Evolutionary conservation across 1,140 invertebrate species (phyloP).

Genomic region (Luehdorfia chinensis): DNA sequence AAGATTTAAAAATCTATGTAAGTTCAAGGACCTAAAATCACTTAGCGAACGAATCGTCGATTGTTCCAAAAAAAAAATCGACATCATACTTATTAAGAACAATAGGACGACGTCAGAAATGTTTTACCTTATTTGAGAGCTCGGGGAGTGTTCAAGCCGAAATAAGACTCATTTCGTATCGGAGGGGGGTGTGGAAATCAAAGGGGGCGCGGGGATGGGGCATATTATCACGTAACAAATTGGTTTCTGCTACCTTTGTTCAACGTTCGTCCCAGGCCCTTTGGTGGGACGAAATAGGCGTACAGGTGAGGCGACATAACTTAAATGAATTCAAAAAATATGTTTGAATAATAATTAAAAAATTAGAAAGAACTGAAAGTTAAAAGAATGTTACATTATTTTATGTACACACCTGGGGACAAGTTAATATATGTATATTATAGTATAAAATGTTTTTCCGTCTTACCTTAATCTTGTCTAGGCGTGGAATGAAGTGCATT

Average conservation of each 20-base stretch:
- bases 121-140: constrained; percentile 13
- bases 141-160: constrained; percentile 31
- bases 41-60: not conserved
- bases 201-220: constrained; percentile 24
- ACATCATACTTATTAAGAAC: constrained; percentile 11
- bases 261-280: constrained; percentile 47
- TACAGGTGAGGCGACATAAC: constrained; percentile 19
- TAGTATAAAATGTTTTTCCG: no score
- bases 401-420: no score
- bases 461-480: no score
- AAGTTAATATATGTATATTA: no score
- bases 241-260: constrained; percentile 74
- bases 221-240: constrained; percentile 76
- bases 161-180: constrained; percentile 53
- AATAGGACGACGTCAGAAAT: constrained; percentile 4
- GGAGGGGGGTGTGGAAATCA: constrained; percentile 17
- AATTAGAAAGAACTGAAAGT: constrained; percentile 22
- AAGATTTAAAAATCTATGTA: no score
- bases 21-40: no score
- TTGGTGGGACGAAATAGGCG: constrained; percentile 41
- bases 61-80: constrained; percentile 5
- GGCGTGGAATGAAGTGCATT: no score
- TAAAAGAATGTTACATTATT: no score
- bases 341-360: no score
- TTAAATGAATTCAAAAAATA: no score